Base-by-base conservation (phyloP, 2,888 invertebrate genomes). In the Caenorhabditis angaria region DNA sequence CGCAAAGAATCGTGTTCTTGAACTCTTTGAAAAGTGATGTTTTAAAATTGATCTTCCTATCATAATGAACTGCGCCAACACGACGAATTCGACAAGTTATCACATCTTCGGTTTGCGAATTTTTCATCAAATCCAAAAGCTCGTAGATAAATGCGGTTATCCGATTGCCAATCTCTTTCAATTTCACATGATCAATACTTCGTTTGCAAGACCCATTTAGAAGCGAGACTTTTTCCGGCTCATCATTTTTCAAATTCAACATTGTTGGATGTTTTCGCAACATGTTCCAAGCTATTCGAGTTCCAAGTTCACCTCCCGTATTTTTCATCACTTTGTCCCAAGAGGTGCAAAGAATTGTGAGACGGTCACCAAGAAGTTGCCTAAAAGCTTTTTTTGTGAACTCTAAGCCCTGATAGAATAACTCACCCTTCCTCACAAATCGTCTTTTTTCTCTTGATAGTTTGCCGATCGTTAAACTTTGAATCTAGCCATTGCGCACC, bases 1-100 rank as follows among this genome's bases (percentile, higher is more conserved):
- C 74, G 1, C 63, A 56, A n/a, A 69, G 66, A n/a, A 76, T 65
- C 1, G 73, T 75, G 25, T 70, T 54, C 65, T 85, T 85, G 75
- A 85, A 85, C 55, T 85, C 85, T 25, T 80, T 79, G 82, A 84
- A 85, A 3, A 82, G 82, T 2, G 78, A 71, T 1, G 83, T 77
- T 25, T 78, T 60, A 61, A 85, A 78, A 20, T 70, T 73, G 35
- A 85, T 77, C n/a, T 78, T 76, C n/a, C 78, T 67, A 55, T 85
- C 75, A 57, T 76, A 80, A 59, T 85, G 85, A 28, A 85, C 70
- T 5, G 81, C 82, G 1, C 84, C 85, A 22, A 82, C 78, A 14
- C 79, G 66, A 14, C 84, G 80, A 5, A 85, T 79, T 24, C 80
- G 60, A 70, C 78, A 64, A 8, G 76, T 70, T 20, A 84, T 82